phyloP scores from a whole-genome alignment of 2,113 vertebrate genomes.

The Ciconia boyciana region DNA sequence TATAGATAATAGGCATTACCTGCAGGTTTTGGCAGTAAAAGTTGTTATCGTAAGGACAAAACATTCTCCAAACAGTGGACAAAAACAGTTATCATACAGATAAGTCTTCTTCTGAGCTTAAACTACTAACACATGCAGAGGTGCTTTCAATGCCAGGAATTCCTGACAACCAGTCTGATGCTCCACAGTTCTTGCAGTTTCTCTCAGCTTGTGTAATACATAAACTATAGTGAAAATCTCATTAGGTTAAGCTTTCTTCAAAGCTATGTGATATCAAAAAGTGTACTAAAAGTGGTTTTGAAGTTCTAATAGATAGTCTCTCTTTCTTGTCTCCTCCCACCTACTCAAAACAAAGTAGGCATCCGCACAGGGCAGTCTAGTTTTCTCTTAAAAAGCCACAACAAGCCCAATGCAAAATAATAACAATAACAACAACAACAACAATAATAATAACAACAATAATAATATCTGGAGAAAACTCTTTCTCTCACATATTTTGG shows the following conservation, averaged over 20 bases:
- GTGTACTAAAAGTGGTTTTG: background rate
- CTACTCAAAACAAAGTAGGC: background rate
- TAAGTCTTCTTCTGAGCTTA: background rate
- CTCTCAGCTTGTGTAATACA: background rate
- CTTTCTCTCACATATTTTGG: background rate
- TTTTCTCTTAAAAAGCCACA: background rate
- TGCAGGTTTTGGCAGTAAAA: background rate
- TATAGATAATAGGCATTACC: background rate
- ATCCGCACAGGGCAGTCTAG: background rate
- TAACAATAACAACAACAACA: background rate
- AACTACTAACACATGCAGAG: background rate
- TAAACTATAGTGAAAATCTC: background rate
- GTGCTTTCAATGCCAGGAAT: background rate
- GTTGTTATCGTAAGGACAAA: background rate
- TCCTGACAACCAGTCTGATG: background rate
- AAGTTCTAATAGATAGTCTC: background rate
- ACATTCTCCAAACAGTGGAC: background rate
- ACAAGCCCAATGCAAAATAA: background rate
- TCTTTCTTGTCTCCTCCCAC: background rate
- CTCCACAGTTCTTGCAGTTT: background rate
- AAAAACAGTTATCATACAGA: background rate
- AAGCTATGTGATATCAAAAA: background rate
- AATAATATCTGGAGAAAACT: background rate
- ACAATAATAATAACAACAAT: background rate
- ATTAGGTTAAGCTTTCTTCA: background rate